Evolutionary conservation across 2,888 invertebrate species (phyloP), one percentile per base, ranked within the genome.

Genomic region (Heliconius aoede): DNA sequence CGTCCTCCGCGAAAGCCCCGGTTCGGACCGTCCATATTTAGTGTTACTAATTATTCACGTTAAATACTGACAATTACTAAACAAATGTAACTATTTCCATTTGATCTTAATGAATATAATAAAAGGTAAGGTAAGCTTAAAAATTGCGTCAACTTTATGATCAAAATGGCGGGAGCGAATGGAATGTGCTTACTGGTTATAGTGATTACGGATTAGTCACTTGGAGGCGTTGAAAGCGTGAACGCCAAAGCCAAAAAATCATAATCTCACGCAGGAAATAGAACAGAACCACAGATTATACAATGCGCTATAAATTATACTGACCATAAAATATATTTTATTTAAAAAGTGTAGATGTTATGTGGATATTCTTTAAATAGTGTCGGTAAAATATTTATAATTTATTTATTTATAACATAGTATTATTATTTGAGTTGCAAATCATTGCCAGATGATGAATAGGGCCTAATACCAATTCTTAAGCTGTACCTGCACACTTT

Each of bases 1-100:
- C 94, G 92, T 79, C 91, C 91, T 46, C 78, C 78, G 62, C 93
- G 91, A 81, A 92, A 94, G 60, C 94, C 94, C 71, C 82, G 81
- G 73, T 82, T 81, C 60, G 82, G 81, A 18, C 82, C 82, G 55
- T 83, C 83, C 84, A 83, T 84, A 55, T 73, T 40, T 60, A 26
- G 21, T 46, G 26, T 30, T 72, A 13, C 11, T 30, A 65, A 51
- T 51, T 51, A 74, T 61, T 51, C 40, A 46, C 51, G 32, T 51
- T 11, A 1, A 26, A 51, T 46, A 24, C 51, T 51, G 51, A 24
- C n/a, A 36, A 69, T 13, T 32, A n/a, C 32, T 51, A 65, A 74
- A 28, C 46, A 24, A 32, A 51, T 24, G 26, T 11, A 32, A 69
- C 32, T 46, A 15, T 60, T 61, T 32, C 24, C 74, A 61, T 69